Percentiles rank a stretch among this genome's conserved stretches.
These are phyloP conservation scores for Athene cunicularia DNA, from an alignment of 2,113 vertebrate genomes.

Conservation along the genomic window DNA sequence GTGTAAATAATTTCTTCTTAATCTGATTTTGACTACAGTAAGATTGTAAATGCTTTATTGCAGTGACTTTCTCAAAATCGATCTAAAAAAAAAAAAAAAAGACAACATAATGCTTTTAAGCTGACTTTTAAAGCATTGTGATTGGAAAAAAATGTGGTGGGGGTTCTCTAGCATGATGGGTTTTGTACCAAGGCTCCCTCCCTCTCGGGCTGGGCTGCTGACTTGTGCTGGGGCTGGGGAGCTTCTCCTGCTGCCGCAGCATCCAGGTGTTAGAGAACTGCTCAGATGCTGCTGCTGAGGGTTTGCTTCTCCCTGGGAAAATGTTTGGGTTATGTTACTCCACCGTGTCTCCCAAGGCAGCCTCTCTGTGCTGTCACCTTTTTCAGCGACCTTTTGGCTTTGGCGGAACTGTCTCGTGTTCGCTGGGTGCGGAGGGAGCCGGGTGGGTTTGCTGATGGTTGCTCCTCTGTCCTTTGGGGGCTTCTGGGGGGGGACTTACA, in stretches of 20 bases:
- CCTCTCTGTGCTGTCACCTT: too few species aligned
- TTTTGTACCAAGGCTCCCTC: background rate
- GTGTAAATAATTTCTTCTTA: background rate
- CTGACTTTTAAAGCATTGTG: too few species aligned
- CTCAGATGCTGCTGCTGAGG: background rate
- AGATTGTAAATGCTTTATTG: background rate
- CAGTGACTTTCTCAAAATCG: background rate
- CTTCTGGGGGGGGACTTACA: too few species aligned
- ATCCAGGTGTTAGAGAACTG: accelerated
- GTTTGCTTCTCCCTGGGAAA: background rate
- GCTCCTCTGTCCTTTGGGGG: background rate
- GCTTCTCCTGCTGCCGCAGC: background rate
- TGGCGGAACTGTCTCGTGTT: accelerated
- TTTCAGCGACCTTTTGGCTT: too few species aligned
- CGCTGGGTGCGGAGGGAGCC: accelerated
- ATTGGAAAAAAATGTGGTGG: too few species aligned
- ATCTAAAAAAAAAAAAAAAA: background rate
- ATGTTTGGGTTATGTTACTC: accelerated
- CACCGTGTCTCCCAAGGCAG: background rate
- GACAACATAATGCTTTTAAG: accelerated
- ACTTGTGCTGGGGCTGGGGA: accelerated
- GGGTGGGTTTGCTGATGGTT: accelerated
- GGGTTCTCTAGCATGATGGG: too few species aligned
- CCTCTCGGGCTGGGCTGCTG: background rate
- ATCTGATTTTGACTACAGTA: background rate